A percentile compares a stretch with the other conserved stretches of the same genome.
Conservation (phyloP, 2,888 invertebrate species). For the Tipula unca region DNA sequence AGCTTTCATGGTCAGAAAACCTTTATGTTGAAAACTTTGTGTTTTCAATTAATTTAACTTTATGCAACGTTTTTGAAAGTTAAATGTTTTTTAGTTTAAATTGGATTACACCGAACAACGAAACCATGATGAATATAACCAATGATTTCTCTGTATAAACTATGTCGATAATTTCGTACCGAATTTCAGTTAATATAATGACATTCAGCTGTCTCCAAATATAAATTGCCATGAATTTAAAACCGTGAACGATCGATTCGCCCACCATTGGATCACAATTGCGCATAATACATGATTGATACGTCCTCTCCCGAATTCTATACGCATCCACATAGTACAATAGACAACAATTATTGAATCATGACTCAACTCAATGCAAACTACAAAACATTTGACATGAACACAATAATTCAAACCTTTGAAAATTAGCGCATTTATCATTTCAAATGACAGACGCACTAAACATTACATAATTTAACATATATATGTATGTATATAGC, state of each 20-base stretch:
- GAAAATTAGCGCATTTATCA: not conserved
- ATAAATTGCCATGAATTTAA: not conserved
- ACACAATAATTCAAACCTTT: not conserved
- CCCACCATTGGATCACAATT: not conserved
- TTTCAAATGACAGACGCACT: not conserved
- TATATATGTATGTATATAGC: not conserved
- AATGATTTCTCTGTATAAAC: no score
- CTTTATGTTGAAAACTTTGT: no score
- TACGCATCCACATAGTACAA: not conserved
- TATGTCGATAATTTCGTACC: no score
- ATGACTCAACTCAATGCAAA: not conserved
- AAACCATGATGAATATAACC: no score
- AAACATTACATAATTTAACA: not conserved
- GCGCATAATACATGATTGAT: not conserved
- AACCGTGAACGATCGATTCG: not conserved
- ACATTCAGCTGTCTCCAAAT: no score
- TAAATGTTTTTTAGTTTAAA: no score
- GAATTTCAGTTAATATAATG: no score
- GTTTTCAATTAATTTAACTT: no score
- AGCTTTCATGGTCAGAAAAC: no score
- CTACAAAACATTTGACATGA: not conserved
- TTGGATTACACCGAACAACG: no score
- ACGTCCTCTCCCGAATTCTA: not conserved
- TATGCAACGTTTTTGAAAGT: no score
- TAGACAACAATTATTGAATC: not conserved